phyloP scores from a whole-genome alignment of 2,113 vertebrate genomes.

The Parus major region DNA sequence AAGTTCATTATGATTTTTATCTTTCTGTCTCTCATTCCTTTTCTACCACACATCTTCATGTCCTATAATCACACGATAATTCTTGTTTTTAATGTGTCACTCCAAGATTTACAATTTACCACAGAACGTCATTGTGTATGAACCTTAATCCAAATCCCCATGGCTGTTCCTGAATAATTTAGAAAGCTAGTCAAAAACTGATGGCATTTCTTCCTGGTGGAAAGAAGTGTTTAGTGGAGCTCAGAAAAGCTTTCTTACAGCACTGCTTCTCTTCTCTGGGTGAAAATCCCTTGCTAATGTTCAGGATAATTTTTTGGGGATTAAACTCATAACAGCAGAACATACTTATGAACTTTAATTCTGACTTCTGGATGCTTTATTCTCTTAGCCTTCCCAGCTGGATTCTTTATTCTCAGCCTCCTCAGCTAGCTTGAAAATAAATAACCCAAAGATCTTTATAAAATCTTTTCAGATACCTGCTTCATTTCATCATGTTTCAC shows the following conservation, averaged over 20 bases:
- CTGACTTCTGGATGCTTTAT: background rate
- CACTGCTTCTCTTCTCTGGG: background rate
- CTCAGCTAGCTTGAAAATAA: background rate
- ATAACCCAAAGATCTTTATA: background rate
- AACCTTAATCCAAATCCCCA: background rate
- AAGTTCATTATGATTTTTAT: background rate
- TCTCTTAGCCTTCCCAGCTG: background rate
- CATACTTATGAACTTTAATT: background rate
- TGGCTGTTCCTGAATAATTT: background rate
- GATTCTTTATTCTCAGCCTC: background rate
- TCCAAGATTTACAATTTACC: background rate
- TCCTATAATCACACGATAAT: fast-evolving
- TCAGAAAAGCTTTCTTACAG: background rate
- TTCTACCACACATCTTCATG: background rate
- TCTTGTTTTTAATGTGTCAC: background rate
- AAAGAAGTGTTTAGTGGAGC: background rate
- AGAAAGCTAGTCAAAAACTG: background rate
- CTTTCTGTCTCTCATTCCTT: background rate
- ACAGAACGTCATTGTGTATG: background rate
- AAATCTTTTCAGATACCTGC: background rate
- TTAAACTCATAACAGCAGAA: background rate
- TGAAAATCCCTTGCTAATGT: background rate
- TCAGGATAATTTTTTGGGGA: background rate
- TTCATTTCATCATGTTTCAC: background rate
- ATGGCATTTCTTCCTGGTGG: background rate